Evolutionary conservation across 2,888 invertebrate species (phyloP), one percentile per base, ranked within the genome.

Genomic region (Melanostoma mellinum): DNA sequence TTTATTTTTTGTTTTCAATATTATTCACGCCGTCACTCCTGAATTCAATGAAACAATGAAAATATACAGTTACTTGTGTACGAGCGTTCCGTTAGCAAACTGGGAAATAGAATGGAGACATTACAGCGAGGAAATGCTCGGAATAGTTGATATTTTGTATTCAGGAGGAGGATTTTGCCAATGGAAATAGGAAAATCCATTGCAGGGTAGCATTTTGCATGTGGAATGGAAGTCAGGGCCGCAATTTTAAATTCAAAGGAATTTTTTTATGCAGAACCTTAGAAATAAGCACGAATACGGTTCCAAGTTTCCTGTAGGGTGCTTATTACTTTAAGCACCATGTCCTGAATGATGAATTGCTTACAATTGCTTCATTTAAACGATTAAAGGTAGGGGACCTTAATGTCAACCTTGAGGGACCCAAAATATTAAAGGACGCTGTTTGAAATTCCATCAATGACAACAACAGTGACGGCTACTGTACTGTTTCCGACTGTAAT

Each of bases 91-190:
- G 20, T 46, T 46, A 46, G 46, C 10, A 61, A 61, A 61, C 44
- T 36, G 46, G 9, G 36, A 61, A 61, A 36, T 20, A 9, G 36
- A 61, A 61, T 61, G 20, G 36, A 61, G 46, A 46, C 61, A 61
- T 61, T 61, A 44, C 46, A 46, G 44, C 44, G 44, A n/a, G 4
- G 46, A 61, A 10, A 46, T 61, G 61, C 8, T 46, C 35, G 10
- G 35, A 46, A 61, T 46, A 61, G 46, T 35, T 46, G 20, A 46
- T 61, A 61, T 61, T 61, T 61, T 61, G 8, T 36, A 36, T 33
- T 52, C 33, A 9, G 4, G n/a, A 33, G 9, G 42, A 32, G 40
- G n/a, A 42, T 58, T 58, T 32, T 53, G n/a, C 35, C 9, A 4
- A 32, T n/a, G 32, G 33, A 30, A 32, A 33, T 20, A 60, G 44